phyloP scores from a whole-genome alignment of 2,113 vertebrate genomes.

The Odontophorus gujanensis region DNA sequence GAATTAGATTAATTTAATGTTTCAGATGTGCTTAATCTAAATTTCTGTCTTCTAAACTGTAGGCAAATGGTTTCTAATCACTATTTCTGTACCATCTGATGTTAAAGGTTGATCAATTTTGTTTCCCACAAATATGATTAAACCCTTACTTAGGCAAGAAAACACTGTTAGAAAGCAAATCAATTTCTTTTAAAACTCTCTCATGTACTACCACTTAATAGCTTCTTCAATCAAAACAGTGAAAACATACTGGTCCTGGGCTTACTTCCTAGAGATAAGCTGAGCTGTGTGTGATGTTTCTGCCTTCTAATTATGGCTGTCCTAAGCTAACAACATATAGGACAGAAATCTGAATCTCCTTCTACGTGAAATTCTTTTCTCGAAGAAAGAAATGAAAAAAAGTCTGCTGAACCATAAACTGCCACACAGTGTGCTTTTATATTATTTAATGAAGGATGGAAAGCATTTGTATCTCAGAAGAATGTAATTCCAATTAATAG shows the following conservation, averaged over 20 bases:
- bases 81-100: constrained; percentile 41
- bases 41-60: constrained; percentile 58
- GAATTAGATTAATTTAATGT: constrained; percentile 65
- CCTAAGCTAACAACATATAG: not conserved
- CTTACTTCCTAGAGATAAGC: not conserved
- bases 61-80: constrained; percentile 58
- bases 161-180: constrained; percentile 61
- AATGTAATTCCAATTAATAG: constrained; percentile 16
- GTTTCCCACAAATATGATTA: constrained; percentile 56
- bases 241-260: not conserved
- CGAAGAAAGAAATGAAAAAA: not conserved
- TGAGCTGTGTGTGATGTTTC: not conserved
- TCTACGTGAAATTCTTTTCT: not conserved
- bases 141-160: constrained; percentile 51
- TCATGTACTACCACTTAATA: constrained; percentile 38
- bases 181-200: constrained; percentile 53
- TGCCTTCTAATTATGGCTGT: not conserved
- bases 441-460: constrained; percentile 17
- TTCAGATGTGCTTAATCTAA: constrained; percentile 63
- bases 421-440: not conserved
- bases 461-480: constrained; percentile 4
- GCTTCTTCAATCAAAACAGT: constrained; percentile 4
- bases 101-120: constrained; percentile 54
- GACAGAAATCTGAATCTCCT: not conserved
- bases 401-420: not conserved